Base-by-base conservation (phyloP, 2,113 vertebrate species). In the Oryzias javanicus region DNA sequence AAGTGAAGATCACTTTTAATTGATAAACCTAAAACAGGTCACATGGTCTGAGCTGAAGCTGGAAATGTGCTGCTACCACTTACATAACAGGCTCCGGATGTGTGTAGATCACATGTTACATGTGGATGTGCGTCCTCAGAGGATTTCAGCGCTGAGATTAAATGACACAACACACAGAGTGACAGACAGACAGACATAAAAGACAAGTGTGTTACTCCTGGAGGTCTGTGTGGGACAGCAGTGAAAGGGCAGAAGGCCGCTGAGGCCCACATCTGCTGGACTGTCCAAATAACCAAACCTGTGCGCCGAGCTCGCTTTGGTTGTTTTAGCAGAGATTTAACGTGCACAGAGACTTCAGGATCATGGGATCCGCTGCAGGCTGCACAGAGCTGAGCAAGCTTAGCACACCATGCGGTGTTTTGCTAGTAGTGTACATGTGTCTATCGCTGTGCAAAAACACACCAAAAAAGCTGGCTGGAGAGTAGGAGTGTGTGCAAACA, bases 41-140 rank as follows among this genome's bases (percentile, higher is more conserved):
- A 80, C 64, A 81, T 91, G 86, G 91, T 88, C 90, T 67, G 29
- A 87, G 79, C 64, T 72, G 57, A 79, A 67, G 67, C 57, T 52
- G 80, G 80, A 78, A 74, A 85, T n/a, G 81, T 67, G 79, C 67
- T 68, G 62, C 62, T 49, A 55, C 48, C 49, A 16, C 83, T 92
- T 91, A 87, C 64, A 55, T 89, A 91, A 91, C 61, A 65, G 60
- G 56, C 61, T 49, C 82, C 77, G 63, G 68, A 81, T 66, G 78
- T 82, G 80, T 73, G 79, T 64, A 71, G 50, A 71, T 65, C 73
- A 79, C 82, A 77, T 46, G 57, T 19, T 58, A 24, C 65, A 55
- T 64, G 44, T 25, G 24, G 63, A 51, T 6, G 17, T 17, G 49
- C 40, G 55, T 29, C 42, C 66, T 45, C 17, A 18, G 41, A 27